These are phyloP conservation scores for Ellobium chinense DNA, from an alignment of 2,888 invertebrate species.

Conservation along the genomic window DNA sequence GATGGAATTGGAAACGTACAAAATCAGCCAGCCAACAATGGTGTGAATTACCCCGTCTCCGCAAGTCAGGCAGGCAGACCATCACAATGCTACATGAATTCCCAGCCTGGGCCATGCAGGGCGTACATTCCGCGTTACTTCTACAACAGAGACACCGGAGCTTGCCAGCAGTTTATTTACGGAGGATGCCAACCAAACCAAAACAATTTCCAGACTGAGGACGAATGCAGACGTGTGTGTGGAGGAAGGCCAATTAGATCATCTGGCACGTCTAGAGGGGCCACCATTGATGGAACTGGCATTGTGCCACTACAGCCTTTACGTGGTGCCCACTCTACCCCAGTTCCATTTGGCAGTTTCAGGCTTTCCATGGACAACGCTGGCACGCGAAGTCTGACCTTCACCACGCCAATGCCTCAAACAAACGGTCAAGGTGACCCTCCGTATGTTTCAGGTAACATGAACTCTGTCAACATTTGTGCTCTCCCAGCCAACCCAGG, in stretches of 20 bases:
- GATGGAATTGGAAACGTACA: neutral
- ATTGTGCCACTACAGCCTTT: neutral
- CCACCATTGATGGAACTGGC: neutral
- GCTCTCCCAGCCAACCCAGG: too few species aligned
- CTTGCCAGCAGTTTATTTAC: neutral
- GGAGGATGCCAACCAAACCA: conserved; percentile 6
- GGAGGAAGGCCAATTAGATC: neutral
- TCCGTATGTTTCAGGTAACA: too few species aligned
- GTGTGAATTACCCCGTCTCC: too few species aligned
- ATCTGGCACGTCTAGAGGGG: neutral
- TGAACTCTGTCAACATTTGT: too few species aligned
- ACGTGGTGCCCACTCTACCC: neutral
- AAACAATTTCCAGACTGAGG: neutral
- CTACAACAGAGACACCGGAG: neutral
- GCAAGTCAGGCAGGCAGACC: neutral
- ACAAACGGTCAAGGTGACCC: too few species aligned
- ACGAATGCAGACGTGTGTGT: neutral
- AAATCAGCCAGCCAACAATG: neutral
- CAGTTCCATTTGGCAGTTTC: neutral
- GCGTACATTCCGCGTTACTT: conserved; percentile 16
- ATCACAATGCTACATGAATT: neutral
- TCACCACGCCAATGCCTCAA: too few species aligned
- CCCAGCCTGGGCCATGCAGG: conserved; percentile 14
- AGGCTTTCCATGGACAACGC: neutral
- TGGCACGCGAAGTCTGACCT: too few species aligned